Conservation (phyloP, 2,113 vertebrate genomes). For the Gymnobelideus leadbeateri region DNA sequence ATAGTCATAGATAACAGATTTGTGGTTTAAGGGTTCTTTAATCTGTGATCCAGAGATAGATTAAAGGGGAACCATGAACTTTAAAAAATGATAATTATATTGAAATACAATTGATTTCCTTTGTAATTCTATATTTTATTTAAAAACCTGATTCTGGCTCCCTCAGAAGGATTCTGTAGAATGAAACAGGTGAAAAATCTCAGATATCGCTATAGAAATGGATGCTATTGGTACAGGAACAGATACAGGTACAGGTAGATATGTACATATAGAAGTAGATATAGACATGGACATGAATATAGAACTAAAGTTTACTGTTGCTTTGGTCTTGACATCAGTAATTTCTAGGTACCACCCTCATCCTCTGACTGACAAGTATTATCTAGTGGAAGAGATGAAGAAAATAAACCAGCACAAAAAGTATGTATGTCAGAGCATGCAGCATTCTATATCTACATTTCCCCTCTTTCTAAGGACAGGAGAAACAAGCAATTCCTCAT, state of each 20-base stretch:
- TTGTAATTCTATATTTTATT: background rate
- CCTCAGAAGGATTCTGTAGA: background rate
- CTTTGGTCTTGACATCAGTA: background rate
- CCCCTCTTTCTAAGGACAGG: background rate
- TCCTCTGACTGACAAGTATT: background rate
- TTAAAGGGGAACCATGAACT: background rate
- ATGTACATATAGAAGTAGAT: background rate
- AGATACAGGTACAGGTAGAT: background rate
- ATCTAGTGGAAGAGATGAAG: background rate
- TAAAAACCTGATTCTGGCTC: background rate
- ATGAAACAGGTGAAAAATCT: background rate
- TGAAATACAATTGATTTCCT: background rate
- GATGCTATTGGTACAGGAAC: background rate
- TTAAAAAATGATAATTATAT: background rate
- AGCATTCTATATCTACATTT: background rate
- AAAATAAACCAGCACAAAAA: background rate
- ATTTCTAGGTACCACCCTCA: background rate
- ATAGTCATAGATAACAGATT: background rate
- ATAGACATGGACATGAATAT: background rate
- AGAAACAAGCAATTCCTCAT: background rate
- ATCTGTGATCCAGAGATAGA: background rate
- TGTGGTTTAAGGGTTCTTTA: background rate
- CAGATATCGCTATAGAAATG: background rate
- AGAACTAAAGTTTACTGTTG: background rate
- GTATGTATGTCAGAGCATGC: background rate